Evolutionary conservation across 2,888 invertebrate species (phyloP).

Genomic region (Hololepta plana): DNA sequence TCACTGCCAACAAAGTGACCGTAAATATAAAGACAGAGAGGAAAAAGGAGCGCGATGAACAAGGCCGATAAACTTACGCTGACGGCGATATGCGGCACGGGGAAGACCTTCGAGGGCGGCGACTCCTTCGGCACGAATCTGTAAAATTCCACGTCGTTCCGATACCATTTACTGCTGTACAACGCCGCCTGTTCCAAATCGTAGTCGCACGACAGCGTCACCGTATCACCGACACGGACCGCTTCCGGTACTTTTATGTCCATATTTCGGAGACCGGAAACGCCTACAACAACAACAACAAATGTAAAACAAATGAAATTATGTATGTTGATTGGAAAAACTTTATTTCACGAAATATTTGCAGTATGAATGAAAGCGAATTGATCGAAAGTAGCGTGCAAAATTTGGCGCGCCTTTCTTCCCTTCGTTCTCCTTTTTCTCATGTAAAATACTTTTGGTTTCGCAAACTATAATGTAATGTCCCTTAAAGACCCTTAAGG

Average conservation of each 20-base stretch:
- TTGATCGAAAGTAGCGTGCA: too few relatives aligned
- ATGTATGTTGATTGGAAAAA: neutral
- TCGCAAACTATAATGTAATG: too few relatives aligned
- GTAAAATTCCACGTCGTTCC: constrained; percentile 33
- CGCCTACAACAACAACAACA: constrained; percentile 17
- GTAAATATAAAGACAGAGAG: too few relatives aligned
- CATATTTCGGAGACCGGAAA: constrained; percentile 21
- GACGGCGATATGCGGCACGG: constrained; percentile 28
- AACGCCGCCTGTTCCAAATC: constrained; percentile 32
- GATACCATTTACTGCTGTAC: constrained; percentile 37
- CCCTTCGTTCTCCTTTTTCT: too few relatives aligned
- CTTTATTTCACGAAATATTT: constrained; percentile 1
- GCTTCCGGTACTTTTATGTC: constrained; percentile 29
- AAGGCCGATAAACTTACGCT: too few relatives aligned
- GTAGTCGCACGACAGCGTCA: constrained; percentile 31
- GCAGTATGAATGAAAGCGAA: neutral
- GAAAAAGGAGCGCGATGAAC: too few relatives aligned
- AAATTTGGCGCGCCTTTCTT: too few relatives aligned
- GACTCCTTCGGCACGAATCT: constrained; percentile 34
- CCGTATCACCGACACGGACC: constrained; percentile 27
- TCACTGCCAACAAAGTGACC: too few relatives aligned
- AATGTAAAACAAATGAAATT: neutral
- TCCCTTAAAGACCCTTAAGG: too few relatives aligned
- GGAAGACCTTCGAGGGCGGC: constrained; percentile 31
- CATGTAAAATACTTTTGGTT: too few relatives aligned